These are phyloP conservation scores for Lepisosteus osseus DNA, from an alignment of 2,113 vertebrate species.

Conservation along the genomic window DNA sequence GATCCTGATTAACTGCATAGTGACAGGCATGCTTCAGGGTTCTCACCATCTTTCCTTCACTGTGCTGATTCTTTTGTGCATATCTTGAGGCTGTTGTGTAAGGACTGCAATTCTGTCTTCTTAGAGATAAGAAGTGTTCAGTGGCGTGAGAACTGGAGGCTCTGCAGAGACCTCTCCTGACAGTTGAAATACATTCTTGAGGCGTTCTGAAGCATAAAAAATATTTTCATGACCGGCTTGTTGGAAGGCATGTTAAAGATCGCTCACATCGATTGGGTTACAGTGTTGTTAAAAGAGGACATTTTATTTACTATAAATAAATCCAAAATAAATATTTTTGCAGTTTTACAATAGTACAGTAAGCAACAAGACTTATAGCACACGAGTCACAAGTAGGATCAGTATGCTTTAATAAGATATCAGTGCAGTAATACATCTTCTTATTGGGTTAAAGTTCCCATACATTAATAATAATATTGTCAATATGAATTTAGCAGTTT, in stretches of 20 bases:
- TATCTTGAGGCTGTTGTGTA: too few relatives aligned
- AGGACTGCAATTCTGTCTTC: too few relatives aligned
- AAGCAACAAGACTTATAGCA: slow-evolving; percentile 46
- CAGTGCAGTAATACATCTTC: slow-evolving; percentile 97
- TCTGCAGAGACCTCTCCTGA: too few relatives aligned
- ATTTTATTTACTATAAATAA: slow-evolving; percentile 50
- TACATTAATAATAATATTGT: slow-evolving; percentile 75
- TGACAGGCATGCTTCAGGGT: too few relatives aligned
- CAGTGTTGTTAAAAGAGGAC: not conserved
- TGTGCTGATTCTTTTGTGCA: too few relatives aligned
- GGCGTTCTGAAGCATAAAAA: too few relatives aligned
- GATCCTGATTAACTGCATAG: too few relatives aligned
- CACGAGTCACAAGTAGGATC: slow-evolving; percentile 70
- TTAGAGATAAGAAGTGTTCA: too few relatives aligned
- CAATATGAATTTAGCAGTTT: slow-evolving; percentile 79
- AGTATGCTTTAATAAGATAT: slow-evolving; percentile 97
- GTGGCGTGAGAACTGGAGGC: too few relatives aligned
- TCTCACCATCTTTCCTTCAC: too few relatives aligned
- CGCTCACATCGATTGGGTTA: not conserved
- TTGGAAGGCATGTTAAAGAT: not conserved
- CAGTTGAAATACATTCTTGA: too few relatives aligned
- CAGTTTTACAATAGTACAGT: slow-evolving; percentile 41
- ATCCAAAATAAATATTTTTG: slow-evolving; percentile 50
- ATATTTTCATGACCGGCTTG: too few relatives aligned
- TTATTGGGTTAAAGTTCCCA: slow-evolving; percentile 84